Evolutionary conservation across 2,113 vertebrate species (phyloP).

Genomic region (Salvelinus namaycush): DNA sequence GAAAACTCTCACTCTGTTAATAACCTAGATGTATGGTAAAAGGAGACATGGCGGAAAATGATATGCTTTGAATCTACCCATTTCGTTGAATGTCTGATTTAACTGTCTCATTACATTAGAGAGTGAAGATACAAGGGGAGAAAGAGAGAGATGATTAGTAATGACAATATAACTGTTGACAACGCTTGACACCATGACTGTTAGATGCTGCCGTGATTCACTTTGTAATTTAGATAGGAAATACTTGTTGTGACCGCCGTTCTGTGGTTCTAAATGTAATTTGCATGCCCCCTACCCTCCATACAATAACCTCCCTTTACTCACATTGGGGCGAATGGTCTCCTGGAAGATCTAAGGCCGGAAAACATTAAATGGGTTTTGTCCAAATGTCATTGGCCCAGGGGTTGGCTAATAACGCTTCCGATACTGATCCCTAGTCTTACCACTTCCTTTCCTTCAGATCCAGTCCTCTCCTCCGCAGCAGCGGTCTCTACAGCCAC

Average conservation of each 20-base stretch:
- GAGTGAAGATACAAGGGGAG: neutral
- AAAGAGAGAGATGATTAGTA: neutral
- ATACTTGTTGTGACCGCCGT: constrained; percentile 22
- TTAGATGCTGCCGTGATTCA: constrained; percentile 39
- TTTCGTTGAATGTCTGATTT: neutral
- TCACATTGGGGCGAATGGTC: constrained; percentile 22
- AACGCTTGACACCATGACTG: constrained; percentile 52
- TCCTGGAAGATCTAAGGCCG: constrained; percentile 42
- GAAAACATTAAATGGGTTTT: constrained; percentile 53
- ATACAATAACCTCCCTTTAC: constrained; percentile 27
- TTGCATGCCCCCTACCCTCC: constrained; percentile 24
- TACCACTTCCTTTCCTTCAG: constrained; percentile 21
- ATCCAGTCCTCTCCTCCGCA: constrained; percentile 38
- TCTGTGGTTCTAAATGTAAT: constrained; percentile 50
- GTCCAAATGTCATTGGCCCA: constrained; percentile 62
- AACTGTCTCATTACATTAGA: constrained; percentile 12
- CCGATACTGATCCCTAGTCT: constrained; percentile 50
- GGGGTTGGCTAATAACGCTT: constrained; percentile 41
- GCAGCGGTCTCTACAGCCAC: constrained; percentile 21
- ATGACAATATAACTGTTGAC: constrained; percentile 55
- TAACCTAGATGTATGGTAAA: neutral
- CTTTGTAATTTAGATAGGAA: constrained; percentile 57
- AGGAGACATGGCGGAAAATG: neutral
- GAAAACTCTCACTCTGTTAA: neutral
- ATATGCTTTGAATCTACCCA: neutral